Evolutionary conservation across 2,113 vertebrate species (phyloP), one percentile per base, ranked within the genome.

Genomic region (Poecilia latipinna): DNA sequence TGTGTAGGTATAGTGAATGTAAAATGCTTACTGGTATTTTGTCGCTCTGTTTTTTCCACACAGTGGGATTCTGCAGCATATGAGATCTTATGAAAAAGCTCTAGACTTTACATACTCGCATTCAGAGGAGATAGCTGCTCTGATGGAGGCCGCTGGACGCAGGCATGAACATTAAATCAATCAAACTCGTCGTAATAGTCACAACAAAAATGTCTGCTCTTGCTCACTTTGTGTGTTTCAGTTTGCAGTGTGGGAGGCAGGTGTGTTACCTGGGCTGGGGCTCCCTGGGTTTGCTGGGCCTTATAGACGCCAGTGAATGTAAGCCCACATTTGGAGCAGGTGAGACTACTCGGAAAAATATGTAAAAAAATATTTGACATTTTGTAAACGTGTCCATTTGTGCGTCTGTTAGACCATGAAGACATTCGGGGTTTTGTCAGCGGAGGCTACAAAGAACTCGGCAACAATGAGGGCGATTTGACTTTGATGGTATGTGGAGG

Each of bases 261-360:
- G 91, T 95, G 42, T 94, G 94, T 62, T 92, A 96, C 76, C 84
- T 96, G 31, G 95, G 94, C 62, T 96, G 95, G 96, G 90, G 92
- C 35, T 92, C 90, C 26, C 86, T 95, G 1, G 94, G 92, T 19
- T 70, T 94, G 44, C 88, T 95, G 19, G 94, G 92, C 54, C 92
- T 96, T 68, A 93, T 94, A 54, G 95, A 96, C 22, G 94, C 94
- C 68, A 95, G 93, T 24, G 95, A 96, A 85, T 96, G 95, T 72
- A 87, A 86, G 19, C 94, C 94, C 42, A 95, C 93, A 0, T 96
- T 95, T 24, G 94, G 94, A 71, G 93, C 95, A 90, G 93, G 94
- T 96, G 79, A 86, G 79, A 2, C 3, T 22, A 67, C 4, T 8
- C 62, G 33, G 29, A 22, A 33, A 64, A 5, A 33, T 17, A 6